Percentiles rank a stretch among this genome's conserved stretches.
Evolutionary conservation across 2,797 vertebrate genomes (phyloP).

Genomic region (Eupleurogrammus muticus): DNA sequence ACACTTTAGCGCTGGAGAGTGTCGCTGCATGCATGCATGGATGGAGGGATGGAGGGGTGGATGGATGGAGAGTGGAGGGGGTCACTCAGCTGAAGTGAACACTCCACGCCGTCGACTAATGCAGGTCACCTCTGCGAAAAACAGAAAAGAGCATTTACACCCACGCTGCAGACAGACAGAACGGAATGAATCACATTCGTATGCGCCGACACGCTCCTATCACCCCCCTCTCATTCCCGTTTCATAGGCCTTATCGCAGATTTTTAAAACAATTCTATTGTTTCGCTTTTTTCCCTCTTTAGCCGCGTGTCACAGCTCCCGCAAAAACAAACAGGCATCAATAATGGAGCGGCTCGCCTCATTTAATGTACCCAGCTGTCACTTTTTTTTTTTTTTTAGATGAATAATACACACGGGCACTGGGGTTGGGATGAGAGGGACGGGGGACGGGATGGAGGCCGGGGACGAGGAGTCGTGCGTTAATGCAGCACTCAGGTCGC

Average conservation of each 20-base stretch:
- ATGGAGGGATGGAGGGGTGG: no score
- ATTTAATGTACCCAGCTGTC: constrained; percentile 80
- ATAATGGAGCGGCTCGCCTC: constrained; percentile 80
- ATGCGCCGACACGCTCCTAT: constrained; percentile 56
- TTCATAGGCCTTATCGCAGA: constrained; percentile 31
- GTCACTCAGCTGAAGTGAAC: constrained; percentile 74
- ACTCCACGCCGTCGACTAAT: constrained; percentile 66
- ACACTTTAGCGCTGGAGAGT: constrained; percentile 67
- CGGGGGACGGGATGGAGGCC: constrained; percentile 66
- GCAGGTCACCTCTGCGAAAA: constrained; percentile 71
- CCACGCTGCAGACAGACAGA: constrained; percentile 48
- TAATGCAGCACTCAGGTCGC: constrained; percentile 82
- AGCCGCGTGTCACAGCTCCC: constrained; percentile 55
- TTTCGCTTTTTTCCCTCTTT: constrained; percentile 38
- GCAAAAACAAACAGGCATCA: constrained; percentile 81
- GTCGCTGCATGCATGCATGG: no score
- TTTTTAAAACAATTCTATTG: constrained; percentile 38
- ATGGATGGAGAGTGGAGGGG: constrained; percentile 52
- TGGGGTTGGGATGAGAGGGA: constrained; percentile 47
- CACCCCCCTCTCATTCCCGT: constrained; percentile 36
- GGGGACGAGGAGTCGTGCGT: constrained; percentile 26
- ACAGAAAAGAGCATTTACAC: constrained; percentile 57
- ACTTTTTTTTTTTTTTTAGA: constrained; percentile 82
- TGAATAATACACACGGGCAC: constrained; percentile 86
- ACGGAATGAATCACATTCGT: constrained; percentile 53